Evolutionary conservation across 2,888 invertebrate species (phyloP), one percentile per base, ranked within the genome.

Genomic region (Drosophila stalkeri): DNA sequence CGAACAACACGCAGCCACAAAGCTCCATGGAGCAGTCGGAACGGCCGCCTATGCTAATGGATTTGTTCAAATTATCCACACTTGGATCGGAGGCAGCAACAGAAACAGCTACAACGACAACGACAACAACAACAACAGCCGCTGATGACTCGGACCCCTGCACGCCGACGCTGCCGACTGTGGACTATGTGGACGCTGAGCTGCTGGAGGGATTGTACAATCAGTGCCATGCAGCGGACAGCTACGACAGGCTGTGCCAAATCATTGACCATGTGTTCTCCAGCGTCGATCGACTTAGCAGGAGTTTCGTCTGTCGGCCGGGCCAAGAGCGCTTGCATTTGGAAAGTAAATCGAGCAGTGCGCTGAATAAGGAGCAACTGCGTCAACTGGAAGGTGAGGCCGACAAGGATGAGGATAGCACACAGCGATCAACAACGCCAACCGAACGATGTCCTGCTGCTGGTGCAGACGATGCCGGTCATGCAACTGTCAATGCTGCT

Each of bases 401-500:
- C 77, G 98, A 98, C 85, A 98, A 98, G 93, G 98, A 98, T 91
- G 96, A 96, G 86, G 98, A 98, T 89, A 95, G 96, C 86, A 94
- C 95, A 16, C 78, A 78, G 37, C 62, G 69, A 14, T 20, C 37
- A 2, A 64, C 74, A 8, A 27, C 60, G 0, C 39, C 49, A 23
- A 8, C 23, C 16, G 64, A 52, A n/a, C 39, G 5, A 1, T 35
- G 31, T 11, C n/a, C 31, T 33, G 27, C 56, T 43, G 51, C 39
- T 1, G 12, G 16, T 31, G 47, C 9, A 9, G 47, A 4, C 20
- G 37, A 12, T n/a, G 31, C 2, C n/a, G 27, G n/a, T 31, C 46
- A 39, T 7, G 18, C 7, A 7, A 11, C 35, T 39, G 39, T 3
- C 16, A 49, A 49, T 7, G 52, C 44, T 9, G 23, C 47, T 16